Evolutionary conservation across 2,888 invertebrate species (phyloP).

Genomic region (Eurois occulta): DNA sequence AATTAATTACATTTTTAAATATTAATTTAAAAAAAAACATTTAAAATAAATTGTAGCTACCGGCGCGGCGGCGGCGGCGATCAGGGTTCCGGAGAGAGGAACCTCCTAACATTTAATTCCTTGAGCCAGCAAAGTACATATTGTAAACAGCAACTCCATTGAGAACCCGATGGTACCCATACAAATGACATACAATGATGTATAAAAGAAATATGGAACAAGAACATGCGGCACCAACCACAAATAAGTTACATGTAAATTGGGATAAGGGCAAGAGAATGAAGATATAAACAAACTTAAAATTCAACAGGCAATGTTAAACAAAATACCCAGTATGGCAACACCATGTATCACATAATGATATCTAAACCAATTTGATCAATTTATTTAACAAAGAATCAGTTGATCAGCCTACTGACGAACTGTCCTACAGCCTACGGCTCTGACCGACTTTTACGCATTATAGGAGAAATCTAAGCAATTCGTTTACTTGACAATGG

Average conservation of each 20-base stretch:
- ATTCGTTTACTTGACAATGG: slow-evolving; percentile 61
- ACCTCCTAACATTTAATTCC: no score
- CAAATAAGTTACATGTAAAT: not conserved
- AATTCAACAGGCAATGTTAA: not conserved
- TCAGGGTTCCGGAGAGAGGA: no score
- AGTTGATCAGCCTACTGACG: slow-evolving; percentile 50
- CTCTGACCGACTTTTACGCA: slow-evolving; percentile 58
- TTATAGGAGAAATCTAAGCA: slow-evolving; percentile 60
- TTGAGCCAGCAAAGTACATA: no score
- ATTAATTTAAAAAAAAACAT: no score
- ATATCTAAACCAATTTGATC: slow-evolving; percentile 24
- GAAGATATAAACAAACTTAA: not conserved
- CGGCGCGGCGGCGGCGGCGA: no score
- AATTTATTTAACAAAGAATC: slow-evolving; percentile 51
- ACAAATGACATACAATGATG: not conserved
- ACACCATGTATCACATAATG: slow-evolving; percentile 3
- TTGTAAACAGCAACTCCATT: not conserved
- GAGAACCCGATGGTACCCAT: not conserved
- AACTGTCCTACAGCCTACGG: slow-evolving; percentile 58
- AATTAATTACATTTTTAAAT: no score
- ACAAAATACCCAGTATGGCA: not conserved
- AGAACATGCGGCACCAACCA: not conserved
- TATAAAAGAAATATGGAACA: not conserved
- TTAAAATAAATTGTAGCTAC: no score
- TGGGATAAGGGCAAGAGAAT: not conserved